These are phyloP conservation scores for Troides oblongomaculatus DNA, from an alignment of 2,888 invertebrate genomes.

Conservation along the genomic window DNA sequence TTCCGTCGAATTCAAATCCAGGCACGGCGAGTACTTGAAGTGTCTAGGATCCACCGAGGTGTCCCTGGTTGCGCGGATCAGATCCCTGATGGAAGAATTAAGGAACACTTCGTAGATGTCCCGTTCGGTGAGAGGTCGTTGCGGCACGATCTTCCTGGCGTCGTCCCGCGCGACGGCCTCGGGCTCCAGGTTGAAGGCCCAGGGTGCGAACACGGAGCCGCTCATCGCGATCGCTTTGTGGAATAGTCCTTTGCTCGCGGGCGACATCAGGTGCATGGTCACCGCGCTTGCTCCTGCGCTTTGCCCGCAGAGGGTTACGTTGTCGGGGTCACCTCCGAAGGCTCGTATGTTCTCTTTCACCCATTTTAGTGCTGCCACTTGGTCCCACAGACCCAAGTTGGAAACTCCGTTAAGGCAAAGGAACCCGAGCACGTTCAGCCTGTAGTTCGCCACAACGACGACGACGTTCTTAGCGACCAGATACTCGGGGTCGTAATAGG, in stretches of 20 bases:
- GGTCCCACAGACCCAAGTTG: constrained; percentile 68
- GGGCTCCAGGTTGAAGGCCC: constrained; percentile 64
- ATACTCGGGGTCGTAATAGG: constrained; percentile 66
- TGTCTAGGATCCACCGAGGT: constrained; percentile 56
- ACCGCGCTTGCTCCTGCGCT: constrained; percentile 67
- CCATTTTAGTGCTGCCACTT: constrained; percentile 68
- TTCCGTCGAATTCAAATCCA: constrained; percentile 53
- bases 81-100: constrained; percentile 45
- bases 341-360: constrained; percentile 60
- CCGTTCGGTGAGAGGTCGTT: constrained; percentile 35
- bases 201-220: constrained; percentile 58
- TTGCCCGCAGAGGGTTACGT: constrained; percentile 68
- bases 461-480: constrained; percentile 61
- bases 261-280: constrained; percentile 62
- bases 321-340: constrained; percentile 71
- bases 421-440: constrained; percentile 66
- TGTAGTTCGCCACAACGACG: constrained; percentile 62
- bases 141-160: constrained; percentile 51
- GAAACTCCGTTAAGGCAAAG: constrained; percentile 61
- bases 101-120: constrained; percentile 53
- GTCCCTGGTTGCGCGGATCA: constrained; percentile 52
- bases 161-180: constrained; percentile 51
- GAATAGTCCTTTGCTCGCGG: constrained; percentile 57
- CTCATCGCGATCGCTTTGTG: constrained; percentile 68
- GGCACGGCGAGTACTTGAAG: constrained; percentile 68